Conservation (phyloP, 2,113 vertebrate genomes). For the Platysternon megacephalum region DNA sequence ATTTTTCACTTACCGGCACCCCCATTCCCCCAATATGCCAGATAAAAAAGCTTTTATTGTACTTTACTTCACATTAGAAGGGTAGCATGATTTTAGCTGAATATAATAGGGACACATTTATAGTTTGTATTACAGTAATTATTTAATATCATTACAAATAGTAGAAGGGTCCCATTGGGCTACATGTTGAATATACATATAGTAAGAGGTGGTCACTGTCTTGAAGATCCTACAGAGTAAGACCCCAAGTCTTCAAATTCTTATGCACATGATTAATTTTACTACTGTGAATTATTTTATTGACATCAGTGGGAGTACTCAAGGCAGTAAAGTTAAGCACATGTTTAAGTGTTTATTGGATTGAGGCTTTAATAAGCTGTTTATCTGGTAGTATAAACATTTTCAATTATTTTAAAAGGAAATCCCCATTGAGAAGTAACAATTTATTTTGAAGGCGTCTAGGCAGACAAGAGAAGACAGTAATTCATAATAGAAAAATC, state of each 20-base stretch:
- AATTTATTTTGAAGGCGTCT: neutral
- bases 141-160: neutral
- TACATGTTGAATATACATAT: neutral
- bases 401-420: slow-evolving; percentile 17
- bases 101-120: neutral
- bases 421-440: neutral
- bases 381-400: neutral
- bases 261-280: neutral
- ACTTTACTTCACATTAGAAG: too few relatives aligned
- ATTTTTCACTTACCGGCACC: too few relatives aligned
- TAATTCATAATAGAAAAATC: neutral
- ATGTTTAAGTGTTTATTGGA: neutral
- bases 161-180: neutral
- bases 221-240: neutral
- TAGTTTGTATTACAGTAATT: neutral
- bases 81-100: neutral
- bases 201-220: neutral
- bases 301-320: neutral
- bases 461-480: neutral
- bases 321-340: neutral
- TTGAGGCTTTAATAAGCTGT: neutral
- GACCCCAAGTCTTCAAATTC: slow-evolving; percentile 9
- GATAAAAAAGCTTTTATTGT: too few relatives aligned
- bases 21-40: too few relatives aligned
- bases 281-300: neutral